These are phyloP conservation scores for Andrena haemorrhoa DNA, from an alignment of 2,888 invertebrate species.

Conservation along the genomic window DNA sequence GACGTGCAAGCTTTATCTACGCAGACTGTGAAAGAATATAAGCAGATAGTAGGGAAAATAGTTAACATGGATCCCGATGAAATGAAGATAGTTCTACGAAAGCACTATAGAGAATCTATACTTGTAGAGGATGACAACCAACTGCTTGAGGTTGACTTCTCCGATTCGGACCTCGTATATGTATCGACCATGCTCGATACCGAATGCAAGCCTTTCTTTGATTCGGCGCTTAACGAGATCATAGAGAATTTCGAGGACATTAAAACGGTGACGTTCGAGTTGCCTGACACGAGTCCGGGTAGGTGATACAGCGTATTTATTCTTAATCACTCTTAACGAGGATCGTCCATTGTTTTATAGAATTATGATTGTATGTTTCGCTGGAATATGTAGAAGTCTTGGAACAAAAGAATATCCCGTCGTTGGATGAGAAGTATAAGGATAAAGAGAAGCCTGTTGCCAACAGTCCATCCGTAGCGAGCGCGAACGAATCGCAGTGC, in stretches of 20 bases:
- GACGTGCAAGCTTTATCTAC: constrained; percentile 87
- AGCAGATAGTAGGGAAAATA: constrained; percentile 86
- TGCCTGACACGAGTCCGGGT: constrained; percentile 88
- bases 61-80: constrained; percentile 84
- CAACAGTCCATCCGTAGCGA: constrained; percentile 68
- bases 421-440: constrained; percentile 71
- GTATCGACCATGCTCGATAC: constrained; percentile 85
- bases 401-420: constrained; percentile 86
- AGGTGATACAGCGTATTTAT: constrained; percentile 65
- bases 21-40: constrained; percentile 87
- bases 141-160: constrained; percentile 82
- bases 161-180: constrained; percentile 84
- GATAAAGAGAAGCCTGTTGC: constrained; percentile 64
- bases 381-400: constrained; percentile 83
- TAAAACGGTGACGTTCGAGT: constrained; percentile 87
- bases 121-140: constrained; percentile 84
- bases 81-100: constrained; percentile 85
- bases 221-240: constrained; percentile 86
- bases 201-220: constrained; percentile 84
- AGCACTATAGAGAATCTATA: constrained; percentile 79
- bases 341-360: not conserved
- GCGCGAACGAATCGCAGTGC: constrained; percentile 39
- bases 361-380: constrained; percentile 34
- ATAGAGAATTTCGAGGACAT: constrained; percentile 88
- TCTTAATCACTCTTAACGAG: not conserved